phyloP scores from a whole-genome alignment of 2,113 vertebrate species.

The Nothoprocta pentlandii region DNA sequence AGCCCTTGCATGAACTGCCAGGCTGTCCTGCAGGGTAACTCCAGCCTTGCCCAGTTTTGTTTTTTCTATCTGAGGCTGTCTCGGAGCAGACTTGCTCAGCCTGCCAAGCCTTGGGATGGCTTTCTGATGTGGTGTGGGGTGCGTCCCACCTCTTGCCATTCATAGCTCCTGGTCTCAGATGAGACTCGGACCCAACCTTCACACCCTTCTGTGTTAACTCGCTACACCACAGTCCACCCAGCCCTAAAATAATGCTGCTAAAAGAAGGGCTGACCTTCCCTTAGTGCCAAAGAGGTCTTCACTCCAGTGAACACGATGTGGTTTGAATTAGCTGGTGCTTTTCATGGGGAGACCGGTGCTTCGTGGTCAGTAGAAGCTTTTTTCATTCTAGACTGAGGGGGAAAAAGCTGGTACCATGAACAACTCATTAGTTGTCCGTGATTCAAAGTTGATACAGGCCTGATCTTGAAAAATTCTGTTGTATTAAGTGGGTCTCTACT shows the following conservation, averaged over 20 bases:
- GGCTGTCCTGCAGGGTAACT: neutral
- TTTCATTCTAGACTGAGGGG: neutral
- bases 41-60: neutral
- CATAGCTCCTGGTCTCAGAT: neutral
- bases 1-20: neutral
- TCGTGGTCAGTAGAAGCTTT: neutral
- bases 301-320: neutral
- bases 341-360: neutral
- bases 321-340: neutral
- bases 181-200: neutral
- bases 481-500: neutral
- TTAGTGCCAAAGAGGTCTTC: neutral
- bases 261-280: neutral
- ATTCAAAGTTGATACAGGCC: neutral
- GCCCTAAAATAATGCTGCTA: neutral
- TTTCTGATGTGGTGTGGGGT: neutral
- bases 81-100: neutral
- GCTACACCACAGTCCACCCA: neutral
- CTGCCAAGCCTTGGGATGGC: neutral
- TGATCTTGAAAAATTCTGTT: neutral
- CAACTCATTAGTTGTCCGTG: neutral
- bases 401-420: neutral
- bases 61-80: neutral
- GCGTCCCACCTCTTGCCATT: neutral
- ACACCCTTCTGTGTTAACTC: neutral